Base-by-base conservation (phyloP, 2,113 vertebrate genomes). In the Laticauda laticaudata region DNA sequence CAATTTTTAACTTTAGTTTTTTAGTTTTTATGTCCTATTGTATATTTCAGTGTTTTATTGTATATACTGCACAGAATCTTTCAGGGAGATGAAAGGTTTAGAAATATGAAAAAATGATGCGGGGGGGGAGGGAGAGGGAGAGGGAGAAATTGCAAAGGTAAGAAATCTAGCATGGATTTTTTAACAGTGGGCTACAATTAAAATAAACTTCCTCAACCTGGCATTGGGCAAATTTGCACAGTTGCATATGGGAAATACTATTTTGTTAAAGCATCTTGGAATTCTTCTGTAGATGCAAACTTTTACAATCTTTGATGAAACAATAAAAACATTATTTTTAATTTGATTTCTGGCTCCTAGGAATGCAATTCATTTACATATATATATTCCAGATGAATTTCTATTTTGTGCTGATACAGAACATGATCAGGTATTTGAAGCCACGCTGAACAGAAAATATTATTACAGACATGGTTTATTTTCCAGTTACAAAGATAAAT, bases 111-210 rank as follows among this genome's bases (percentile, higher is more conserved):
- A 64, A 64, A 64, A 29, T 64, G 29, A 12, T 29, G 24, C 2
- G 24, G 24, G 18, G 0, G 4, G 1, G 0, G 11, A 0, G 26
- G 26, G 59, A 4, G 1, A 4, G 1, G 61, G 23, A 5, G 10
- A n/a, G 11, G 12, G 59, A 61, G 26, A 29, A n/a, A 69, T n/a
- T 61, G 59, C 26, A n/a, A 18, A 18, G n/a, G 14, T 75, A 75
- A 75, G n/a, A 6, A 43, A 92, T 24, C 45, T 51, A 61, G 55
- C 20, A 87, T 61, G 20, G 12, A 53, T 53, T 90, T 75, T 92
- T 93, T 59, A 6, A 29, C 8, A 86, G 45, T 20, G 54, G 45
- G 59, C 15, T 59, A 86, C 43, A 61, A 90, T 81, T 81, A 56
- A 89, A 45, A 92, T 45, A 61, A 39, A 26, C 0, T n/a, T 51